Percentiles rank a stretch among this genome's conserved stretches.
These are phyloP conservation scores for Nyleta sp. DNA, from an alignment of 2,888 invertebrate species.

Conservation along the genomic window DNA sequence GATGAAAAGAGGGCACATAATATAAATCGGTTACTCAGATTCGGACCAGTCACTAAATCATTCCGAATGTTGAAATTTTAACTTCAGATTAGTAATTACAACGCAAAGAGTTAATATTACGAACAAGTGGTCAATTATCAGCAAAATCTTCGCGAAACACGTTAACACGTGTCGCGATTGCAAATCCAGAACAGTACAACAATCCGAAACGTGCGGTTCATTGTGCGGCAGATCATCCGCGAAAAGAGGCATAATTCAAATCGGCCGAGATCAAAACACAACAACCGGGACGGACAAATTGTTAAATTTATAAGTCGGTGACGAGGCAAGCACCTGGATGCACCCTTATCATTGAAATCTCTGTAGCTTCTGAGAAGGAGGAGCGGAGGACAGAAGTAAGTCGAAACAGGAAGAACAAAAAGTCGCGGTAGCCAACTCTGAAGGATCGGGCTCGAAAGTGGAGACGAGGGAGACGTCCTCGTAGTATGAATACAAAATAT, in stretches of 20 bases:
- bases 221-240: no score
- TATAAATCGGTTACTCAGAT: no score
- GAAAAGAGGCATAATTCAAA: constrained; percentile 71
- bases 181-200: no score
- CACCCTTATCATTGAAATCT: constrained; percentile 79
- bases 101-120: no score
- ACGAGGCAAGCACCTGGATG: constrained; percentile 74
- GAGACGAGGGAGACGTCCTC: constrained; percentile 32
- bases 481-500: constrained; percentile 51
- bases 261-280: constrained; percentile 80
- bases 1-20: no score
- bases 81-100: no score
- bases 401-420: constrained; percentile 55
- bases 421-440: constrained; percentile 41
- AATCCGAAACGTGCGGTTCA: no score
- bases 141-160: no score
- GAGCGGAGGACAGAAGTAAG: constrained; percentile 65
- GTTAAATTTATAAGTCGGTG: constrained; percentile 80
- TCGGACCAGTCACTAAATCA: no score
- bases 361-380: constrained; percentile 77
- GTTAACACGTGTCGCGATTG: no score
- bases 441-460: constrained; percentile 68
- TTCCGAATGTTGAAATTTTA: no score
- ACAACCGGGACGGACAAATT: constrained; percentile 79
- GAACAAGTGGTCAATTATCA: no score